Base-by-base conservation (phyloP, 1,140 invertebrate species). In the Hestina assimilis region DNA sequence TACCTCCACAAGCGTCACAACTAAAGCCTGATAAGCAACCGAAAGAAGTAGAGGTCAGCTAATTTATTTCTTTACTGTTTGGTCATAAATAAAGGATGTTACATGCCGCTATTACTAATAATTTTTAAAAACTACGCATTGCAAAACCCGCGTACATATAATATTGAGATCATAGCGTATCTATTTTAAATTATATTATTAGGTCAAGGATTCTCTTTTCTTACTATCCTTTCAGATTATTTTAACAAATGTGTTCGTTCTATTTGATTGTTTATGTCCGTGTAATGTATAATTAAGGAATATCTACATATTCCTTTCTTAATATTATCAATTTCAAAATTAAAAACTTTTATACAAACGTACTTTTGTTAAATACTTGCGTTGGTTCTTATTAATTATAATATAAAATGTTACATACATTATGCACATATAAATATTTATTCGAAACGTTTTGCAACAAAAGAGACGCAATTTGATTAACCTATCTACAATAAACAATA, bases 21-120 rank as follows among this genome's bases (percentile, higher is more conserved):
- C 70, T 81, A 50, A 85, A 80, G 69, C 78, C 79, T 31, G 69
- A 79, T 33, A 75, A 75, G 59, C 74, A 74, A 60, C 68, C 78
- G 3, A 84, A 83, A 75, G 84, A 87, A 84, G 82, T 87, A 51
- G 84, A 87, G 84, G 84, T 87, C 78, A 87, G 82, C 72, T 46
- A 58, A 66, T 15, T 51, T 29, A 33, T 42, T 51, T 46, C 3
- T 23, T 20, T 42, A 42, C 20, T 5, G 12, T 15, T 29, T 46
- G 19, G 24, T 28, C 33, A 38, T 14, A 19, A 38, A 19, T 38
- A 17, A 38, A 3, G 2, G 33, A n/a, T 46, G n/a, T 14, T 29
- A 24, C 4, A 19, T 23, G 15, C 24, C 29, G 20, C 31, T 17
- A 35, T 48, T 52, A 35, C 20, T 19, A 38, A 20, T 38, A 52